Evolutionary conservation across 2,113 vertebrate species (phyloP), one percentile per base, ranked within the genome.

Genomic region (Candoia aspera): DNA sequence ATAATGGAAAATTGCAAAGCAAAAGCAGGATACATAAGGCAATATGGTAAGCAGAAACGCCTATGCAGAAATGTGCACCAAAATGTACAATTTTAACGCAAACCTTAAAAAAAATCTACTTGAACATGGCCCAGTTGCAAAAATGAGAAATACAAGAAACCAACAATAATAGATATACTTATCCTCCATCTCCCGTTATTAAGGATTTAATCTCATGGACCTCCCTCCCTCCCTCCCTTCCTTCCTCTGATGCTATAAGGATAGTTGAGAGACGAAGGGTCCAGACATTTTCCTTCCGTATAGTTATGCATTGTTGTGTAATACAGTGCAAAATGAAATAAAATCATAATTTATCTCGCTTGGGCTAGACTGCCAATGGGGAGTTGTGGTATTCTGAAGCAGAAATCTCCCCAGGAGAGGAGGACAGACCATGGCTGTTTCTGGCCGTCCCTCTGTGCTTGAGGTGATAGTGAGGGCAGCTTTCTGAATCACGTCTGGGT

Each of bases 351-450:
- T 79, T 19, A 79, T 73, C 33, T 73, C 19, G 68, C 93, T 95
- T 88, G 54, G 94, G 49, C 59, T 92, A 87, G 49, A 37, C 53
- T 26, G 84, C 94, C 89, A 93, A 55, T 29, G 1, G 3, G 86
- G 79, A 58, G n/a, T 12, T 93, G 91, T 92, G 90, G 90, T 93
- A 86, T 90, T 86, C 49, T 46, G 57, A 23, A 89, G 90, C 94
- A 93, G 95, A 93, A 96, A 91, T 92, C 84, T 91, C n/a, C 12
- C 93, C 92, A 91, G 10, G 24, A 46, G 46, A 84, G 37, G 5
- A 10, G 42, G 26, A 60, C 58, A 91, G 89, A 85, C 87, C 84
- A 73, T 29, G 92, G 91, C 90, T 90, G 37, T 29, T 96, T 79
- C 90, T 90, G 58, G 93, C 93, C 73, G 3, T 79, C 33, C 33